Evolutionary conservation across 2,113 vertebrate species (phyloP).

Genomic region (Amblyopsis rosae): DNA sequence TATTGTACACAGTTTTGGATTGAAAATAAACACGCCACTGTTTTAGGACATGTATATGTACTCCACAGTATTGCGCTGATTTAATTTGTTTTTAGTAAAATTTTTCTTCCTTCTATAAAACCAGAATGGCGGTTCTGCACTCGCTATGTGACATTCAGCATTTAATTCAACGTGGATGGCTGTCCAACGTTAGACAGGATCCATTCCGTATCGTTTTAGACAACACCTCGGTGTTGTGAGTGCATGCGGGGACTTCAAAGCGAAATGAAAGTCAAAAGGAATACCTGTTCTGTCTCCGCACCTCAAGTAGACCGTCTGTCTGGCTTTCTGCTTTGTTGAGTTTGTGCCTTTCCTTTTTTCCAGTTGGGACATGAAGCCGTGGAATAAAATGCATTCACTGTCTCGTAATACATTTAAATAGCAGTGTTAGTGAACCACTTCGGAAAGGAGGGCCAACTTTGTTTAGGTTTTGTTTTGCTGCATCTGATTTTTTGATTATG

Average conservation of each 20-base stretch:
- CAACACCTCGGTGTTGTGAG: too few relatives aligned
- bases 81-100: not conserved
- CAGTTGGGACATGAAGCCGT: not conserved
- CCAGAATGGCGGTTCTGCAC: not conserved
- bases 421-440: constrained; percentile 63
- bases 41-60: constrained; percentile 15
- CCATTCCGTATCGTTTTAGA: too few relatives aligned
- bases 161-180: not conserved
- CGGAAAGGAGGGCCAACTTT: constrained; percentile 37
- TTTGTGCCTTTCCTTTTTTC: constrained; percentile 36
- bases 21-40: not conserved
- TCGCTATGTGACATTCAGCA: not conserved
- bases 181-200: too few relatives aligned
- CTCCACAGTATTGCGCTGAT: constrained; percentile 1
- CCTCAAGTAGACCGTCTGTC: not conserved
- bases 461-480: constrained; percentile 58
- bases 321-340: constrained; percentile 19
- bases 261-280: not conserved
- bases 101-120: not conserved
- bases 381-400: constrained; percentile 15
- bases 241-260: too few relatives aligned
- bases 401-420: constrained; percentile 25
- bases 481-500: constrained; percentile 26
- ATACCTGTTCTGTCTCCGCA: not conserved
- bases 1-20: not conserved